Evolutionary conservation across 2,797 vertebrate species (phyloP), one percentile per base, ranked within the genome.

Genomic region (Sarcophilus harrisii): DNA sequence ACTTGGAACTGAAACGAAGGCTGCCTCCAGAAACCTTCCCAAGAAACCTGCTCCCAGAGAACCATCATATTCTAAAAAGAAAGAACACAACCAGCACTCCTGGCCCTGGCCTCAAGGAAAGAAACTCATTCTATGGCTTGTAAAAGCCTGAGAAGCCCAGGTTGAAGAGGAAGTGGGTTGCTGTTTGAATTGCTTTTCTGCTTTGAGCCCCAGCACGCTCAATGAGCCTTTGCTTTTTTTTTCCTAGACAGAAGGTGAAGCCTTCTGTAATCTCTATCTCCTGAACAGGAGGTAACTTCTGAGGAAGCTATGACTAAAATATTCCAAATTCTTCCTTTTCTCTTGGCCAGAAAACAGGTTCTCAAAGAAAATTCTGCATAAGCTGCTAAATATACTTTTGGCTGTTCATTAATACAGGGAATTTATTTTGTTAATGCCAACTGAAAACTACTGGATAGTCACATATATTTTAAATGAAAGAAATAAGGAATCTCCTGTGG

Each of bases 341-440:
- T 57, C 5, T 91, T 92, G 45, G 89, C 38, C 27, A 30, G 32
- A 92, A 62, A 66, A 9, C n/a, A 24, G 0, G 21, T 52, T 58
- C 90, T 90, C 60, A 57, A 90, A 58, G 89, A 93, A 52, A 81
- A 66, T 57, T 55, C 18, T 32, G n/a, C 62, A 11, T 73, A 62
- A 54, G 32, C 90, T 58, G 13, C 16, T 91, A 16, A 0, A 58
- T 45, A 81, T 45, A 45, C 24, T 73, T 90, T 92, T 57, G 89
- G 16, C 94, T 93, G 12, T 58, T 28, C 55, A 90, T 59, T 0
- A 30, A 81, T 94, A 58, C 95, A 95, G 21, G 94, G 49, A 2
- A 45, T 38, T n/a, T 45, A n/a, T n/a, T 21, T 58, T 58, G 2
- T 58, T 81, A 60, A 62, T 49, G 73, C 73, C 5, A 1, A n/a